phyloP scores from a whole-genome alignment of 2,888 invertebrate species.

The Plagiodera versicolora region DNA sequence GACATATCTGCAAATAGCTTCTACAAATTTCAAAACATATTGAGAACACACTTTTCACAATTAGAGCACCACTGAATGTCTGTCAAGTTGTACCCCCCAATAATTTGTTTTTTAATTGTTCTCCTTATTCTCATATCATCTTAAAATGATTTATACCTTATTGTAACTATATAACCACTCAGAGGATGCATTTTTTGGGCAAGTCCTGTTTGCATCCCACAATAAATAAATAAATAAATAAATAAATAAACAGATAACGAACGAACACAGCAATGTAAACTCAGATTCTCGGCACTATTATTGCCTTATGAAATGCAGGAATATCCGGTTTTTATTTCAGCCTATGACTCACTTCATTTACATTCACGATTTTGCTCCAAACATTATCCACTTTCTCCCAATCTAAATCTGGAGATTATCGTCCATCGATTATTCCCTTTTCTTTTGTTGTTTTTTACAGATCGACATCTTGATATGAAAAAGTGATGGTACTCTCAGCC shows the following conservation, averaged over 20 bases:
- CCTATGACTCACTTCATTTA: conserved; percentile 18
- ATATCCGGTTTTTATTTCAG: conserved; percentile 16
- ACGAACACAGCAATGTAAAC: background rate
- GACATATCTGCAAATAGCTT: too few relatives aligned
- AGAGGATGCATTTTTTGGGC: too few relatives aligned
- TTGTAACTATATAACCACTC: too few relatives aligned
- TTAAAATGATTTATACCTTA: too few relatives aligned
- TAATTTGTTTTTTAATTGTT: too few relatives aligned
- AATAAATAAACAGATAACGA: background rate
- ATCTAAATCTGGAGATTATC: conserved; percentile 14
- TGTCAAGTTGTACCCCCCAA: too few relatives aligned
- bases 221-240: background rate
- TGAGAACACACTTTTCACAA: too few relatives aligned
- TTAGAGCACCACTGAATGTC: too few relatives aligned
- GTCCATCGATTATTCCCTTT: conserved; percentile 11
- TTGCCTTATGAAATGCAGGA: conserved; percentile 12
- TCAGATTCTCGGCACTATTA: conserved; percentile 9
- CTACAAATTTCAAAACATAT: too few relatives aligned
- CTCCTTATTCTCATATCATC: too few relatives aligned
- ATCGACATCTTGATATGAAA: conserved; percentile 16
- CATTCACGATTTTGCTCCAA: conserved; percentile 13
- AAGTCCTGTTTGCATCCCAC: too few relatives aligned
- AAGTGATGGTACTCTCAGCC: conserved; percentile 4
- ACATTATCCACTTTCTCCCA: conserved; percentile 17
- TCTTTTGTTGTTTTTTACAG: background rate